Evolutionary conservation across 2,888 invertebrate genomes (phyloP).

Genomic region (Parasteatoda lunata): DNA sequence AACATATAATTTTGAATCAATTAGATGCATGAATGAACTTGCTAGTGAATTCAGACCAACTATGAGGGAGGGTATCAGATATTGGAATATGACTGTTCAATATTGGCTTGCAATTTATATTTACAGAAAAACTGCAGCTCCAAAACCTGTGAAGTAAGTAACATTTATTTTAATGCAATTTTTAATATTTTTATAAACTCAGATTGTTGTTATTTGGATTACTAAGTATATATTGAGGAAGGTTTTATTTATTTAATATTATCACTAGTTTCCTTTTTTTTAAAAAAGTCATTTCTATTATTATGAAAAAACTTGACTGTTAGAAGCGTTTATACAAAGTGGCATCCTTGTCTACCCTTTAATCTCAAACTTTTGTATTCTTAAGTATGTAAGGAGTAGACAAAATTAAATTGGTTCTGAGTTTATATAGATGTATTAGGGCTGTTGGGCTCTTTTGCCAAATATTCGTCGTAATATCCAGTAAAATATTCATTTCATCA

Average conservation of each 20-base stretch:
- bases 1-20: slow-evolving; percentile 82
- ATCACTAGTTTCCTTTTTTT: neutral
- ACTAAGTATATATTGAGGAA: neutral
- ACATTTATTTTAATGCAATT: neutral
- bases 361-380: too few relatives aligned
- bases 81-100: slow-evolving; percentile 97
- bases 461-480: too few relatives aligned
- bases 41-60: slow-evolving; percentile 88
- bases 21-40: slow-evolving; percentile 88
- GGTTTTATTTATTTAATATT: neutral
- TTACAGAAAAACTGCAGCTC: slow-evolving; percentile 81
- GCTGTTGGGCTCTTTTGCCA: too few relatives aligned
- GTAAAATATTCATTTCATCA: too few relatives aligned
- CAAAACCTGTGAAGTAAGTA: slow-evolving; percentile 58
- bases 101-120: slow-evolving; percentile 95
- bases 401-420: too few relatives aligned
- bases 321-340: too few relatives aligned
- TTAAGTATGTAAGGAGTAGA: too few relatives aligned
- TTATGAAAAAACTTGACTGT: neutral
- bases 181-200: neutral
- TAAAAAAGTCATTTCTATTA: neutral
- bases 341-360: too few relatives aligned
- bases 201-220: neutral
- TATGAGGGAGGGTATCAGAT: slow-evolving; percentile 89
- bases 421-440: too few relatives aligned